These are phyloP conservation scores for Lepus americanus DNA, from an alignment of 2,113 vertebrate species.

Conservation along the genomic window DNA sequence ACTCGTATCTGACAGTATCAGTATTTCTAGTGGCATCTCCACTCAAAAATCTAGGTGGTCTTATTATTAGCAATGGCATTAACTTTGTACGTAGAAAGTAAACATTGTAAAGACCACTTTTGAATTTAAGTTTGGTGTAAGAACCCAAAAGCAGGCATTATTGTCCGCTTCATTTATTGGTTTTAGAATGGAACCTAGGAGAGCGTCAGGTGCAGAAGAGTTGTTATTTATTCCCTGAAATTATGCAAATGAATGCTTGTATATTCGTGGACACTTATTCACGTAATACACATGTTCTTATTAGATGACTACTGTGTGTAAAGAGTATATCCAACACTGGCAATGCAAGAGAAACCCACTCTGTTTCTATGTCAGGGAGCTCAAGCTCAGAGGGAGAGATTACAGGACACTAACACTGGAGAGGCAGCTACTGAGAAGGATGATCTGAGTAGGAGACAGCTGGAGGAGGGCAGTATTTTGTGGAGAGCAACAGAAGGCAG, in stretches of 20 bases:
- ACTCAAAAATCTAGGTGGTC: not conserved
- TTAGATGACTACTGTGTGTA: not conserved
- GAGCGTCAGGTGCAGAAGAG: not conserved
- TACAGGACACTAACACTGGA: not conserved
- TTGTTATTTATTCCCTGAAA: not conserved
- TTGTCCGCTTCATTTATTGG: not conserved
- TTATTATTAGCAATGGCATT: not conserved
- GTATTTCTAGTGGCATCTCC: not conserved
- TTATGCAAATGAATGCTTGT: not conserved
- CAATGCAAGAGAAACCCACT: not conserved
- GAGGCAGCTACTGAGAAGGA: fast-evolving
- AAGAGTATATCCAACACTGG: not conserved
- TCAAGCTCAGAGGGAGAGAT: not conserved
- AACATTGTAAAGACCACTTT: not conserved
- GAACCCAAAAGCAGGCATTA: fast-evolving
- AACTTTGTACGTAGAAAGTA: not conserved
- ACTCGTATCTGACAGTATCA: not conserved
- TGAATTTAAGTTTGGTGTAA: not conserved
- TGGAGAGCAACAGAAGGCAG: not conserved
- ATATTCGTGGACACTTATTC: fast-evolving
- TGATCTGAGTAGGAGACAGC: not conserved
- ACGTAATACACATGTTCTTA: not conserved
- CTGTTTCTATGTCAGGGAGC: fast-evolving
- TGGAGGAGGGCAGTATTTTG: not conserved
- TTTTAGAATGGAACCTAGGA: too few relatives aligned